Conservation (phyloP, 2,113 vertebrate genomes). For the Menura novaehollandiae region DNA sequence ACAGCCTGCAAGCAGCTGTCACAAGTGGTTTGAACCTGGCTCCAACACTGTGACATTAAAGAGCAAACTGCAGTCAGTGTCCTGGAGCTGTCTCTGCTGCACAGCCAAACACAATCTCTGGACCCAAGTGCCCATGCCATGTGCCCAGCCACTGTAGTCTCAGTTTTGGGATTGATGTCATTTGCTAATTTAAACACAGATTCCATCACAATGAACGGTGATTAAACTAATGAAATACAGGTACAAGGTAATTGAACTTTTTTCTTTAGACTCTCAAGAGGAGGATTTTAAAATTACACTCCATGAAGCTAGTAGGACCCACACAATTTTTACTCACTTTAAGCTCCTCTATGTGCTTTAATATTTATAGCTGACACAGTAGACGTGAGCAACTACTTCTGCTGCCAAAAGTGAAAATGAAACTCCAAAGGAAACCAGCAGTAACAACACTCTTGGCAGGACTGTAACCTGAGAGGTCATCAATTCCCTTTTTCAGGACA, state of each 20-base stretch:
- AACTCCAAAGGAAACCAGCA: not conserved
- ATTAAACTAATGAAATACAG: constrained; percentile 1
- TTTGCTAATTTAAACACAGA: not conserved
- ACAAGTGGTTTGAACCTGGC: not conserved
- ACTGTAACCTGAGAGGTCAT: not conserved
- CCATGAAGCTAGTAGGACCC: not conserved
- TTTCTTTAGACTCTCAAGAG: not conserved
- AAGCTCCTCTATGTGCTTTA: not conserved
- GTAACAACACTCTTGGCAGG: not conserved
- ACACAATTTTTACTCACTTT: not conserved
- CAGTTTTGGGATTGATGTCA: not conserved
- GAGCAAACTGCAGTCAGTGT: not conserved
- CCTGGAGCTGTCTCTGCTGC: not conserved
- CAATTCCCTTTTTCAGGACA: not conserved
- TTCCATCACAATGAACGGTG: not conserved
- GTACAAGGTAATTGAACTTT: not conserved
- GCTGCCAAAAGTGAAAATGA: not conserved
- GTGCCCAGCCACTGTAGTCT: not conserved
- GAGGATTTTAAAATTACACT: not conserved
- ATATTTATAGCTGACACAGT: not conserved
- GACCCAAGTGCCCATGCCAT: not conserved
- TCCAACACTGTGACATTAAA: not conserved
- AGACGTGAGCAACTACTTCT: not conserved
- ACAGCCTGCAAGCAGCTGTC: not conserved
- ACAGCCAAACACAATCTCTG: not conserved